phyloP scores from a whole-genome alignment of 2,888 invertebrate species.

The Synergus gifuensis region DNA sequence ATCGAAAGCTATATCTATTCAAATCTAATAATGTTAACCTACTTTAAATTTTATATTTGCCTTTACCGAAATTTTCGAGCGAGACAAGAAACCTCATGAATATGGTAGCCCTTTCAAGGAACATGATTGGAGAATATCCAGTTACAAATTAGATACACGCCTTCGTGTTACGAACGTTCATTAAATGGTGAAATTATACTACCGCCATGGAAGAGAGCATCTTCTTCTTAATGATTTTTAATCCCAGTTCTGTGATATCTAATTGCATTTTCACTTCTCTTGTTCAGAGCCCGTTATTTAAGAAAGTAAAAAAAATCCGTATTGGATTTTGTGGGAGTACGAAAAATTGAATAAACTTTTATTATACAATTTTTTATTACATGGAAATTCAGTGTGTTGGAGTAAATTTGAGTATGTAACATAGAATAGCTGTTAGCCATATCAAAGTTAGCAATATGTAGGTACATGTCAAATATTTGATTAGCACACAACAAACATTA shows the following conservation, averaged over 20 bases:
- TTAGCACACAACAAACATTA: conserved; percentile 17
- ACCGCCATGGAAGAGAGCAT: not conserved
- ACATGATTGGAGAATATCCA: not conserved
- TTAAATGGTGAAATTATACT: not conserved
- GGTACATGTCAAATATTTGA: conserved; percentile 9
- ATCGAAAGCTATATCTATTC: no score
- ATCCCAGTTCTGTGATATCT: not conserved
- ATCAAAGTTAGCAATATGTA: not conserved
- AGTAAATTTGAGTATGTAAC: not conserved
- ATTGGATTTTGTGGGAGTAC: not conserved
- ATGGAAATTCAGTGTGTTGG: not conserved
- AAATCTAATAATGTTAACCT: not conserved
- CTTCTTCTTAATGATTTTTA: not conserved
- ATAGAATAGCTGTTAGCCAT: not conserved
- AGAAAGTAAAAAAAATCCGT: no score
- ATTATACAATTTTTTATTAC: not conserved
- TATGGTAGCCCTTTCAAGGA: not conserved
- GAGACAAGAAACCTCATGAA: not conserved
- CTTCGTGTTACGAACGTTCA: not conserved
- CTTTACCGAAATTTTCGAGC: not conserved
- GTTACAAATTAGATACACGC: conserved; percentile 7
- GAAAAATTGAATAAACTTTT: not conserved
- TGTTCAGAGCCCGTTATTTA: not conserved
- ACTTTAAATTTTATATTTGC: not conserved
- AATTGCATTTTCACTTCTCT: not conserved